Evolutionary conservation across 2,888 invertebrate genomes (phyloP), one percentile per base, ranked within the genome.

Genomic region (Dicyrtomina minuta): DNA sequence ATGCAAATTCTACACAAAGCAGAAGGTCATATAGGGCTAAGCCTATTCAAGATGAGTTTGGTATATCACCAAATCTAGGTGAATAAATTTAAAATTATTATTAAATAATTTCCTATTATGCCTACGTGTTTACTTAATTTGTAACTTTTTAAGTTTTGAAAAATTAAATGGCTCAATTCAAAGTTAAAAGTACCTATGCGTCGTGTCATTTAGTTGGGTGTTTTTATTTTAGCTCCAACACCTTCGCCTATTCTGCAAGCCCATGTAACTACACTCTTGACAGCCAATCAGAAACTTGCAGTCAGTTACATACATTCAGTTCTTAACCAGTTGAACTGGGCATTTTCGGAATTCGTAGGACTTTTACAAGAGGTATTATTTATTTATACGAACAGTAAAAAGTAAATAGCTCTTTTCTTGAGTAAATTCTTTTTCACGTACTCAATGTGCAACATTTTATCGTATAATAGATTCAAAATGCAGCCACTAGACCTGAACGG

Each of bases 341-440:
- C 91, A 0, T 92, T 92, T 80, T 92, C 92, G 0, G 92, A 93
- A 80, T 92, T 92, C 79, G 90, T 92, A 74, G 88, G 90, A 26
- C 88, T 92, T 85, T 85, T 92, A 79, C 92, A 92, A 81, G 92
- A 92, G 85, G 88, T 88, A n/a, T n/a, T n/a, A n/a, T n/a, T n/a
- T n/a, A n/a, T n/a, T n/a, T n/a, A n/a, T n/a, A n/a, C n/a, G 79
- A 64, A 58, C 53, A 39, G 33, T 33, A 33, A 33, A 33, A 33
- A 33, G 33, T 33, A 15, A 53, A 53, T 5, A 22, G 4, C 3
- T 20, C 13, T 53, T 53, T 5, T 53, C n/a, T 43, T 51, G 33
- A 33, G 8, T 33, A 15, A 20, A 55, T 33, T 56, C 17, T 26
- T 13, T 13, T 22, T 51, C 8, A 22, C 20, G 10, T 22, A 2